Conservation (phyloP, 2,113 vertebrate genomes). For the Chrysochloris asiatica region DNA sequence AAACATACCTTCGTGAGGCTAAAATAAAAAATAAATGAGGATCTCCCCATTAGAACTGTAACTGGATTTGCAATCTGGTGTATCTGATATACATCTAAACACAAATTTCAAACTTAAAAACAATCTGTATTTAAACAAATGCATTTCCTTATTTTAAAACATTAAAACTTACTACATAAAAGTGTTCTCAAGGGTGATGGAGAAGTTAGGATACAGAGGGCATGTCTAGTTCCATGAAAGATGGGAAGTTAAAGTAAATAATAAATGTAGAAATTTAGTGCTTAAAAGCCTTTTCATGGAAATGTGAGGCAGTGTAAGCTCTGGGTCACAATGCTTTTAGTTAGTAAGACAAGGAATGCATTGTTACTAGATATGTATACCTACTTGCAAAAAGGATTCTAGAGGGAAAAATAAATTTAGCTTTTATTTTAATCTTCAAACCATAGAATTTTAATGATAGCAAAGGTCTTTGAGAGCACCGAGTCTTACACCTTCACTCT, state of each 20-base stretch:
- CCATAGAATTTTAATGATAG: conserved; percentile 33
- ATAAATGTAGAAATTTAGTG: conserved; percentile 49
- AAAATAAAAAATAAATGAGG: conserved; percentile 30
- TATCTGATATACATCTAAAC: not conserved
- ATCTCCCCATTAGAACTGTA: not conserved
- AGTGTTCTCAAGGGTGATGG: conserved; percentile 29
- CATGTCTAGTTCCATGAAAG: conserved; percentile 65
- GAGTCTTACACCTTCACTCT: not conserved
- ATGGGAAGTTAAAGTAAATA: conserved; percentile 72
- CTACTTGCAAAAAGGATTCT: not conserved
- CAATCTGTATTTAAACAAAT: not conserved
- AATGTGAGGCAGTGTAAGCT: conserved; percentile 53
- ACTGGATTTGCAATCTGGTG: not conserved
- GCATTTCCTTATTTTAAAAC: conserved; percentile 22
- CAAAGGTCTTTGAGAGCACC: not conserved
- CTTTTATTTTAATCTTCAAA: conserved; percentile 26
- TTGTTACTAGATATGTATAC: conserved; percentile 22
- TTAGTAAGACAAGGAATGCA: conserved; percentile 31
- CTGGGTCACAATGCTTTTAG: conserved; percentile 26
- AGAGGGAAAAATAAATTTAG: not conserved
- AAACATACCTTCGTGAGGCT: not conserved
- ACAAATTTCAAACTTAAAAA: conserved; percentile 1
- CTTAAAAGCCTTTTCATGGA: conserved; percentile 61
- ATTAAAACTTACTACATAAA: conserved; percentile 53
- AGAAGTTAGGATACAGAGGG: conserved; percentile 1